These are phyloP conservation scores for Desmodus rotundus DNA, from an alignment of 2,113 vertebrate species.

Conservation along the genomic window DNA sequence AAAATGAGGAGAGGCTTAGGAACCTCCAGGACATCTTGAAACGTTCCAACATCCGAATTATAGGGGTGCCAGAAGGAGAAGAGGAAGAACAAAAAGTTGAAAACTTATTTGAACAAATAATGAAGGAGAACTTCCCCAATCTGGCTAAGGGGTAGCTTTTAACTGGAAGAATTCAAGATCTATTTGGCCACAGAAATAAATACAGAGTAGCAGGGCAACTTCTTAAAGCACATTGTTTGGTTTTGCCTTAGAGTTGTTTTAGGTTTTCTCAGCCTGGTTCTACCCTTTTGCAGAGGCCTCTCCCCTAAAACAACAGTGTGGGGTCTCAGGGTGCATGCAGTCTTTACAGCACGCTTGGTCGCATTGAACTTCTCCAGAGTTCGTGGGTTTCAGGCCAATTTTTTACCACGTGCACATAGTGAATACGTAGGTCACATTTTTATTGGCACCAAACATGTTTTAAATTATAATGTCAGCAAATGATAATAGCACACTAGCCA, in stretches of 20 bases:
- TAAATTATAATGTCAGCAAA: not conserved
- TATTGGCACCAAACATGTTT: slow-evolving; percentile 7
- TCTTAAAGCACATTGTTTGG: not conserved
- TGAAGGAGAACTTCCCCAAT: too few species aligned
- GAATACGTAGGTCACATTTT: not conserved
- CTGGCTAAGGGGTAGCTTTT: not conserved
- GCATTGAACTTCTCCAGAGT: not conserved
- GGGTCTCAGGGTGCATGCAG: not conserved
- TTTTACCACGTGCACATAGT: not conserved
- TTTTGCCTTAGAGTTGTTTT: not conserved
- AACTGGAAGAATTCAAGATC: not conserved
- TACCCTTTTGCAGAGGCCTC: not conserved
- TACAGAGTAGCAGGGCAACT: not conserved
- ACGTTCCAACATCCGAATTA: too few species aligned
- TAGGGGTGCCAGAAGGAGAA: too few species aligned
- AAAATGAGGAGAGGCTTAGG: too few species aligned
- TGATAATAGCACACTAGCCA: not conserved
- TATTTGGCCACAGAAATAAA: not conserved
- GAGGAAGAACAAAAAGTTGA: too few species aligned
- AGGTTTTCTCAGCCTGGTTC: not conserved
- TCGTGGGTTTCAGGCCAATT: not conserved
- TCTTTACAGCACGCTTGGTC: not conserved
- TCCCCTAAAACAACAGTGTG: not conserved
- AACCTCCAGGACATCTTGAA: too few species aligned
- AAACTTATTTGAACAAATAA: too few species aligned